Conservation (phyloP, 2,888 invertebrate genomes). For the Andricus curvator region DNA sequence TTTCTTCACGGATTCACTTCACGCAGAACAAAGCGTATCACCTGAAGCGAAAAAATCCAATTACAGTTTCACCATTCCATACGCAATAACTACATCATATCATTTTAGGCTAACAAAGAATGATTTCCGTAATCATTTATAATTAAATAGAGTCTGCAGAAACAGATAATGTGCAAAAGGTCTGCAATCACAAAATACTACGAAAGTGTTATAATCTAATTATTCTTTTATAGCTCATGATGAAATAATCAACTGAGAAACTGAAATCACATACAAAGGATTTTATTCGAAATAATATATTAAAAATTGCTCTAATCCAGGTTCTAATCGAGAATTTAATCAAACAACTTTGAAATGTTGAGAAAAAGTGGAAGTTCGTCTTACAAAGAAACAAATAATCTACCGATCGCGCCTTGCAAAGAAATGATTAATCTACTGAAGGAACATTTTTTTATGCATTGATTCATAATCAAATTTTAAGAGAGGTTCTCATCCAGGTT, state of each 20-base stretch:
- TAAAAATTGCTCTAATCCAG: not conserved
- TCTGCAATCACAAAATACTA: not conserved
- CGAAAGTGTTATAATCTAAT: not conserved
- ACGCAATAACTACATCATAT: not conserved
- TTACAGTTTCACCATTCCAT: not conserved
- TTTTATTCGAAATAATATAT: not conserved
- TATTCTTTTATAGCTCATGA: not conserved
- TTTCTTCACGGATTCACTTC: not conserved
- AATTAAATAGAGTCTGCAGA: not conserved
- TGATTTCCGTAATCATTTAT: not conserved
- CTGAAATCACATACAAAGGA: not conserved
- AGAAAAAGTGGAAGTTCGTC: too few species aligned
- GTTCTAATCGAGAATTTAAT: too few species aligned
- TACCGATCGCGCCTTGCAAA: too few species aligned
- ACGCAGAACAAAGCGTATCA: not conserved
- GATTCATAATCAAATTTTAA: too few species aligned
- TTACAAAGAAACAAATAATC: too few species aligned
- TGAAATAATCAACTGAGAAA: not conserved
- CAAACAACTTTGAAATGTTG: too few species aligned
- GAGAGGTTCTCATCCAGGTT: too few species aligned
- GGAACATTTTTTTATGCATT: too few species aligned
- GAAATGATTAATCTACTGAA: too few species aligned
- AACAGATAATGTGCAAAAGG: not conserved
- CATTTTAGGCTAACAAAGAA: not conserved
- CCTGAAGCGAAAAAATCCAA: not conserved